Conservation (phyloP, 1,140 invertebrate species). For the Thereuonema tuberculata region DNA sequence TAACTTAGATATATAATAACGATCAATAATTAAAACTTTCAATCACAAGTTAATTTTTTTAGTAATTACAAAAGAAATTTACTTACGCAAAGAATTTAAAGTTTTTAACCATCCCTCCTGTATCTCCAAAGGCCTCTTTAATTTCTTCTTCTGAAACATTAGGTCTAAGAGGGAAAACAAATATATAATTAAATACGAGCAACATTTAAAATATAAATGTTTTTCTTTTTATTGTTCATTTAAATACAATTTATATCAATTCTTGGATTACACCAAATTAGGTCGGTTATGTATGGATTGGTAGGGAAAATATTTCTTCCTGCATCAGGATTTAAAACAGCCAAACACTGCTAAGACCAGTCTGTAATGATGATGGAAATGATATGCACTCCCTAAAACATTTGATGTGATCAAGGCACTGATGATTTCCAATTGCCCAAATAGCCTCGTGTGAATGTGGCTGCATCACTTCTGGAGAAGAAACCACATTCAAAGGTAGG, state of each 20-base stretch:
- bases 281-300: no score
- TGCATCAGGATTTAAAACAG: no score
- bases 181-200: no score
- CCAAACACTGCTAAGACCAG: no score
- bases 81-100: constrained; percentile 89
- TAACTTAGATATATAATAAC: not conserved
- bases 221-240: not conserved
- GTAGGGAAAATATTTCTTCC: no score
- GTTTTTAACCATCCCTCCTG: constrained; percentile 69
- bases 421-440: no score
- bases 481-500: no score
- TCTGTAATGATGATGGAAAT: no score
- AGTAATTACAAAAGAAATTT: constrained; percentile 4
- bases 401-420: no score
- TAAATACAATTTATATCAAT: not conserved
- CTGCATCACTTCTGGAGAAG: no score
- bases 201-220: constrained; percentile 1
- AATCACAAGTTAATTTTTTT: not conserved
- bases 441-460: no score
- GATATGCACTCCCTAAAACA: no score
- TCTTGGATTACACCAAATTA: not conserved
- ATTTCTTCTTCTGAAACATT: constrained; percentile 78
- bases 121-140: constrained; percentile 71
- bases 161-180: constrained; percentile 56
- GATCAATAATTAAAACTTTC: not conserved